Base-by-base conservation (phyloP, 1,140 invertebrate species). In the Goniozus legneri region DNA sequence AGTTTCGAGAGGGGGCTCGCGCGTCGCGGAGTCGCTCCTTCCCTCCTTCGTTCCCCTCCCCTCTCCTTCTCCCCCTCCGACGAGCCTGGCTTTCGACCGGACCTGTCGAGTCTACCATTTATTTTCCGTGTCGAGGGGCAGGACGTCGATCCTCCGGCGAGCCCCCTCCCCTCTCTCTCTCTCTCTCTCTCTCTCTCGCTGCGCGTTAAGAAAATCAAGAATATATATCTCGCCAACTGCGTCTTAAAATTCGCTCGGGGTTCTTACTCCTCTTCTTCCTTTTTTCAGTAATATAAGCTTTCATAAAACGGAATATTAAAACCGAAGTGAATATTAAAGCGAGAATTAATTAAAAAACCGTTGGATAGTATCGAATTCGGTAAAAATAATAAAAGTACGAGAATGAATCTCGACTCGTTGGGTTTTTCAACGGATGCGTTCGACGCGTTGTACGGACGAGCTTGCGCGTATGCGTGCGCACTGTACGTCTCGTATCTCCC, bases 1-100 rank as follows among this genome's bases (percentile, higher is more conserved):
- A 73, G 69, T 73, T 70, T 67, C 59, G 58, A 53, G 64, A 62
- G 55, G 52, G 32, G 47, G 8, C 16, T 33, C 19, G 15, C 35
- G 22, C 39, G 22, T 33, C 37, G 24, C 24, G 24, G 10, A 27
- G 24, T 10, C 24, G 35, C 39, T 22, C 18, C 36, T 33, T 38
- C 21, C 20, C 20, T 47, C 14, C n/a, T 33, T 33, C 14, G 24
- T 18, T 19, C 0, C 12, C 13, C 8, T 2, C n/a, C 27, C 10
- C 22, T 21, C 30, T 35, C 34, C 24, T 15, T 32, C 27, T 37
- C 27, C 32, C 39, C 33, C 10, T 27, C 19, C 24, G 22, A 37
- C 43, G 46, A 20, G 24, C 41, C 33, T 18, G 30, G 8, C 40
- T 36, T 36, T 38, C 52, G 31, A 31, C 16, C 47, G 48, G 33